Percentiles rank a stretch among this genome's conserved stretches.
phyloP scores from a whole-genome alignment of 2,888 invertebrate species.

The Parascotia fuliginaria region DNA sequence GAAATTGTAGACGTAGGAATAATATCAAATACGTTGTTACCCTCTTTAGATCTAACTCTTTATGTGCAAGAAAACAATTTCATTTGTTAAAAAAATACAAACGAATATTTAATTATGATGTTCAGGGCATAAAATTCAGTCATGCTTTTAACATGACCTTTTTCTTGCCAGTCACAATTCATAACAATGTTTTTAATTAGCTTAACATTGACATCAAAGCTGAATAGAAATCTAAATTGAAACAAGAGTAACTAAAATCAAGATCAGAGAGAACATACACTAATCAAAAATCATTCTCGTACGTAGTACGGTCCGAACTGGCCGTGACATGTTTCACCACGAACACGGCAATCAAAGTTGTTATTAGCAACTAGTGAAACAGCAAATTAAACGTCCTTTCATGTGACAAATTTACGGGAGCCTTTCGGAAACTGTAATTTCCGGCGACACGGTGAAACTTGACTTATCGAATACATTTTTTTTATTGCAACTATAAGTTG shows the following conservation, averaged over 20 bases:
- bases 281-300: constrained; percentile 30
- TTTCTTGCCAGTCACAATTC: too few species aligned
- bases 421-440: constrained; percentile 22
- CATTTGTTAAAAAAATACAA: too few species aligned
- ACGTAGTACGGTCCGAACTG: constrained; percentile 26
- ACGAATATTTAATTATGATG: too few species aligned
- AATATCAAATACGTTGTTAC: too few species aligned
- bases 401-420: constrained; percentile 68
- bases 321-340: constrained; percentile 59
- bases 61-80: too few species aligned
- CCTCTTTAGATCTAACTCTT: too few species aligned
- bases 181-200: too few species aligned
- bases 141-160: too few species aligned
- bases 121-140: too few species aligned
- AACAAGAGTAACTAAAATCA: neutral
- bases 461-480: neutral
- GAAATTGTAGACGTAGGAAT: too few species aligned
- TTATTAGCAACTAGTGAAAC: constrained; percentile 82
- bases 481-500: too few species aligned
- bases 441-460: constrained; percentile 5
- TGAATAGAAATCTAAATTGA: neutral
- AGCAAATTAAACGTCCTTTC: constrained; percentile 80
- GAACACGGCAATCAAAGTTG: constrained; percentile 78
- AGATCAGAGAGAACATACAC: neutral
- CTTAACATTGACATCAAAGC: too few species aligned